Base-by-base conservation (phyloP, 2,888 invertebrate genomes). In the Endotricha flammealis region DNA sequence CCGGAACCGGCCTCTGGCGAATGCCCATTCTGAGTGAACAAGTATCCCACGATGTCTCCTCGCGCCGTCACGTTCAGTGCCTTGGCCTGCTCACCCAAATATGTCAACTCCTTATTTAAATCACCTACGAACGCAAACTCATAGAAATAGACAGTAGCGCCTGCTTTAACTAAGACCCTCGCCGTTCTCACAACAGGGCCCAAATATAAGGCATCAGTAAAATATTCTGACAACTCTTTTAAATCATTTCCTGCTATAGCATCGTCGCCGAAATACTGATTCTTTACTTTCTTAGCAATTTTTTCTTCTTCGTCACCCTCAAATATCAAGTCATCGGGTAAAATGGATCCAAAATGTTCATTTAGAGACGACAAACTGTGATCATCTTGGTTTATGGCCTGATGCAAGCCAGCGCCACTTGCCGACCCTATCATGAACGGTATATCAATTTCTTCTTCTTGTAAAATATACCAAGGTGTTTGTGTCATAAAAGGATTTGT, bases 111-210 rank as follows among this genome's bases (percentile, higher is more conserved):
- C 16, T 77, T 59, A 7, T 88, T 88, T 39, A 88, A 49, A 2
- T 69, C 54, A 2, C 88, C 88, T 12, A 86, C 81, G 39, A 81
- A 90, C 5, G 82, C 74, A 51, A 89, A 90, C 45, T 89, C 87
- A 48, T 89, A 90, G 49, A 89, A 73, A 45, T 80, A 90, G 1
- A 89, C 87, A 0, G 76, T 81, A 0, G 82, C 77, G 1, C 76
- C 78, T 7, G 62, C 61, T 11, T 50, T 38, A 0, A 63, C 54
- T 6, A 82, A 42, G 8, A 55, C 48, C 25, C 80, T 59, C 0
- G 80, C 73, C 4, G 58, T 50, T 12, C 82, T 58, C 1, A 80
- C 48, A 4, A 54, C 59, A 3, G 79, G 76, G 3, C 72, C 58
- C 2, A 77, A 44, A 39, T 78, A 85, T 14, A 51, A 62, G 3